These are phyloP conservation scores for Rhipidura dahli DNA, from an alignment of 2,113 vertebrate species.

Conservation along the genomic window DNA sequence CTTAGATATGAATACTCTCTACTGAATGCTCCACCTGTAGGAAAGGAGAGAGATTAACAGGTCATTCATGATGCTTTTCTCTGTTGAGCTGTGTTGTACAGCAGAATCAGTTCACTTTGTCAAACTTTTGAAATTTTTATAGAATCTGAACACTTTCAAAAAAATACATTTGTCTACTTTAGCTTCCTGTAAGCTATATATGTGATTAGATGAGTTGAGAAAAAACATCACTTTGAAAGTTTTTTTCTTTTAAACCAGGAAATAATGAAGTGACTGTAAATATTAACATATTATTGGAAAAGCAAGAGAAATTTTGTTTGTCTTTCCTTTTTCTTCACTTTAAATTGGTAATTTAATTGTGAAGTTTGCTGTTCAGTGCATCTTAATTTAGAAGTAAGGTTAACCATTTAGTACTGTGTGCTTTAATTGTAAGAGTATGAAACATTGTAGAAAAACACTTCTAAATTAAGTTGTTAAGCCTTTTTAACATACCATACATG, in stretches of 20 bases:
- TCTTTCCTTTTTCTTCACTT: background rate
- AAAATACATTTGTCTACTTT: background rate
- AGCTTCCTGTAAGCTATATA: background rate
- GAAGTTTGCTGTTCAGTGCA: background rate
- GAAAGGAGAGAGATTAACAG: background rate
- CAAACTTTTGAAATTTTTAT: background rate
- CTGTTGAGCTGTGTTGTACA: background rate
- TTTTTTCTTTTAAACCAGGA: background rate
- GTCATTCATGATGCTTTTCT: background rate
- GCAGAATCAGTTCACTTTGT: background rate
- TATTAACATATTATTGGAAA: background rate
- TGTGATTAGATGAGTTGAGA: background rate
- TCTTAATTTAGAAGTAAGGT: background rate
- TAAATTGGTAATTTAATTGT: background rate
- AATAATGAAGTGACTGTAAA: background rate
- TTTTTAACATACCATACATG: background rate
- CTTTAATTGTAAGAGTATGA: background rate
- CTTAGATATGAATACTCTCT: background rate
- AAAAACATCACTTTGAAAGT: background rate
- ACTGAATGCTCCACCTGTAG: background rate
- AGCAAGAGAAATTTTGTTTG: background rate
- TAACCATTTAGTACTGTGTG: background rate
- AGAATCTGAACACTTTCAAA: background rate
- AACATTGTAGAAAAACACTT: background rate
- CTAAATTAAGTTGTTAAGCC: background rate